phyloP scores from a whole-genome alignment of 2,797 vertebrate species.

The Harpagifer antarcticus region DNA sequence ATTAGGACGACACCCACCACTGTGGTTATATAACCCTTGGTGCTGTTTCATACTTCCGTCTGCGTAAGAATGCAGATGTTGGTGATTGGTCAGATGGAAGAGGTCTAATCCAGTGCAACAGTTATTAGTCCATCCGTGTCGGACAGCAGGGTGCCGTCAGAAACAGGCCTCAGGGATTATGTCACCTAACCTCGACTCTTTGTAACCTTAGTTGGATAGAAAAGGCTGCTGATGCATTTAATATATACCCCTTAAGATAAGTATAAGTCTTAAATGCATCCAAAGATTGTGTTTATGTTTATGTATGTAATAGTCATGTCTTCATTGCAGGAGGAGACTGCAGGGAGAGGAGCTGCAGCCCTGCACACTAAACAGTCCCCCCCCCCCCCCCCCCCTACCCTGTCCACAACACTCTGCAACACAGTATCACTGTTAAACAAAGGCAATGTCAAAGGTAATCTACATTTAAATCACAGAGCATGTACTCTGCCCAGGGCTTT shows the following conservation, averaged over 20 bases:
- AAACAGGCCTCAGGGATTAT: slow-evolving; percentile 1
- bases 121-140: slow-evolving; percentile 7
- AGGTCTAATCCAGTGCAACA: slow-evolving; percentile 34
- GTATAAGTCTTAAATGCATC: background rate
- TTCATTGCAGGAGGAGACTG: background rate
- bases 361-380: background rate
- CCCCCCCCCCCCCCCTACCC: background rate
- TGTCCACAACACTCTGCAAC: background rate
- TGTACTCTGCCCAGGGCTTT: slow-evolving; percentile 16
- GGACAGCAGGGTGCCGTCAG: slow-evolving; percentile 5
- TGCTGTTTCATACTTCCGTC: slow-evolving; percentile 22
- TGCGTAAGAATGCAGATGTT: slow-evolving; percentile 28
- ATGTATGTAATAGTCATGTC: background rate
- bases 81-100: slow-evolving; percentile 16
- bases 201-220: background rate
- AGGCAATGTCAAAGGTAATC: slow-evolving; percentile 19
- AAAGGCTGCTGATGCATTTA: background rate
- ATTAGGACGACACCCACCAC: slow-evolving; percentile 1
- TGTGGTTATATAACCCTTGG: slow-evolving; percentile 37
- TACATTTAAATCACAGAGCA: background rate
- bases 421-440: background rate
- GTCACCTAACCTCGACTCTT: background rate
- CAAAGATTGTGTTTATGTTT: background rate
- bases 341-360: background rate
- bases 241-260: background rate